A percentile compares a stretch with the other conserved stretches of the same genome.
Evolutionary conservation across 2,888 invertebrate species (phyloP).

Genomic region (Dorcus parallelipipedus): DNA sequence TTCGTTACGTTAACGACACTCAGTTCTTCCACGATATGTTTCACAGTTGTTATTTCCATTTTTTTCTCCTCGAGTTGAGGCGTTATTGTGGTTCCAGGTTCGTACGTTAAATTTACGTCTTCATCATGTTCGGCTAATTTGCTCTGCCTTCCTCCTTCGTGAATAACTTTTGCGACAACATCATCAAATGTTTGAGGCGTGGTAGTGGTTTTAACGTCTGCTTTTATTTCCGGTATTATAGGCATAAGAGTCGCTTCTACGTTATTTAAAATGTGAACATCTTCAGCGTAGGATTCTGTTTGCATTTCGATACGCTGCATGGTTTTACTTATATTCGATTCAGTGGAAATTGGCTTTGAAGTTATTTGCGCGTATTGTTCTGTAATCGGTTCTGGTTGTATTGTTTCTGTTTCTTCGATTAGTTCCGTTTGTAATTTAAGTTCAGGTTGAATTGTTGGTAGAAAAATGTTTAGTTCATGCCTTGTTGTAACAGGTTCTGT

Average conservation of each 20-base stretch:
- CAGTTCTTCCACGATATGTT: neutral
- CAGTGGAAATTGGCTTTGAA: conserved; percentile 4
- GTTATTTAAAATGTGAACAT: neutral
- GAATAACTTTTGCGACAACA: conserved; percentile 48
- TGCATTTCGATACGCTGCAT: neutral
- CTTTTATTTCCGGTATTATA: conserved; percentile 12
- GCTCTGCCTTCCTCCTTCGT: neutral
- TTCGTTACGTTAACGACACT: neutral
- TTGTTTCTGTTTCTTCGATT: neutral
- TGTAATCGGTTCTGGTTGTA: conserved; percentile 3
- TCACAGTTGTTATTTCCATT: neutral
- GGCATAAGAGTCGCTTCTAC: neutral
- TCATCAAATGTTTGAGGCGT: conserved; percentile 17
- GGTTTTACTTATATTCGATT: conserved; percentile 15
- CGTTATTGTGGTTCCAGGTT: neutral
- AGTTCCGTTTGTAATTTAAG: no score
- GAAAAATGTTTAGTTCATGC: neutral
- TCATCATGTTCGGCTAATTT: neutral
- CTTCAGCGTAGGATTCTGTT: neutral
- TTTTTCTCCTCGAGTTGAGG: neutral
- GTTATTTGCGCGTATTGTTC: neutral
- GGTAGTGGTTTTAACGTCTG: conserved; percentile 18
- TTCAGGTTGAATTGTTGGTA: neutral
- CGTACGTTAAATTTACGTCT: neutral
- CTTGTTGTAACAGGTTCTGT: neutral